Evolutionary conservation across 2,888 invertebrate species (phyloP).

Genomic region (Anoplius nigerrimus): DNA sequence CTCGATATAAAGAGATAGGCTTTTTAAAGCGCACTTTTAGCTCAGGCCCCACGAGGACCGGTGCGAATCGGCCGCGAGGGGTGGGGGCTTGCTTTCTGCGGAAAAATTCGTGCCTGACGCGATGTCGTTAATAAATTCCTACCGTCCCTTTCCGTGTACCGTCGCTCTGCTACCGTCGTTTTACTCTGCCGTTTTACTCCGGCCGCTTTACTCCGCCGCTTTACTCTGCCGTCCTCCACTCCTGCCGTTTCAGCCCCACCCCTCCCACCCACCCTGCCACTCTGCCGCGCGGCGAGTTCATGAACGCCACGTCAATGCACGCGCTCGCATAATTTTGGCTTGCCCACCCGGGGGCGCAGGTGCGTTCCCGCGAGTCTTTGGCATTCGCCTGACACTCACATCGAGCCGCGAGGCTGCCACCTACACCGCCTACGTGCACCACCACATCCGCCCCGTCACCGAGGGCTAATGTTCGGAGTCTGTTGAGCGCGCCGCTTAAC

Average conservation of each 20-base stretch:
- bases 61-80: too few relatives aligned
- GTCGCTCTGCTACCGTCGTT: constrained; percentile 19
- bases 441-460: too few relatives aligned
- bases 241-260: too few relatives aligned
- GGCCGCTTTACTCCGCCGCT: too few relatives aligned
- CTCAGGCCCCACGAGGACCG: too few relatives aligned
- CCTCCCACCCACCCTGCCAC: too few relatives aligned
- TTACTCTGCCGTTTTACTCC: too few relatives aligned
- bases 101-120: constrained; percentile 15
- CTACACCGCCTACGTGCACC: background rate
- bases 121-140: constrained; percentile 31
- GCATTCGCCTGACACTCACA: background rate
- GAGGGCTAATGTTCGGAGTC: too few relatives aligned
- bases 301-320: constrained; percentile 35
- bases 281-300: constrained; percentile 19
- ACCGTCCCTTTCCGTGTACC: constrained; percentile 15
- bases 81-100: background rate
- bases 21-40: too few relatives aligned
- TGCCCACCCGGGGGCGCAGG: constrained; percentile 17
- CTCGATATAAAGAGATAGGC: too few relatives aligned
- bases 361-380: background rate
- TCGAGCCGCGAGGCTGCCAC: background rate
- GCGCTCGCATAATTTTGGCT: constrained; percentile 21
- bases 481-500: too few relatives aligned
- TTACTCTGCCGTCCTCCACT: too few relatives aligned